Percentiles rank a stretch among this genome's conserved stretches.
Conservation (phyloP, 2,797 vertebrate species). For the Sebastes reedi region DNA sequence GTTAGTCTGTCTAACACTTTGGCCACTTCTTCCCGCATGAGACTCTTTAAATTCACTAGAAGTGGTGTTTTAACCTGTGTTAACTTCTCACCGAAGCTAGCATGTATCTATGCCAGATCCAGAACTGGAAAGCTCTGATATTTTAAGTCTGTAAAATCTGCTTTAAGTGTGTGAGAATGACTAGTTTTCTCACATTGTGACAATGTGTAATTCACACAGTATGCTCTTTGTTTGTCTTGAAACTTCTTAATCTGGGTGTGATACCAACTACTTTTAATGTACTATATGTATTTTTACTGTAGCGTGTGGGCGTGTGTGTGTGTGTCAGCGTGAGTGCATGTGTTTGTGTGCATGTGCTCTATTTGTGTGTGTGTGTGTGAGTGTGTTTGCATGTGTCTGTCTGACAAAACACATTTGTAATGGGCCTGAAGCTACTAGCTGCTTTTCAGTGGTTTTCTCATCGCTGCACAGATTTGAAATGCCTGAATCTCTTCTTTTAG, state of each 20-base stretch:
- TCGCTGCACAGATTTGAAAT: slow-evolving; percentile 21
- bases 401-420: slow-evolving; percentile 28
- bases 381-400: slow-evolving; percentile 54
- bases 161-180: slow-evolving; percentile 24
- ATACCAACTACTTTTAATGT: slow-evolving; percentile 4
- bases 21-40: background rate
- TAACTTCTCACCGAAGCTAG: background rate
- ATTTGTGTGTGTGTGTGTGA: slow-evolving; percentile 35
- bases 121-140: slow-evolving; percentile 12
- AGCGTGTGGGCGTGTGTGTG: slow-evolving; percentile 16
- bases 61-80: background rate
- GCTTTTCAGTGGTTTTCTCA: slow-evolving; percentile 25
- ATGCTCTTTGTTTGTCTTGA: slow-evolving; percentile 38
- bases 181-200: slow-evolving; percentile 30
- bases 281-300: background rate
- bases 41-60: background rate
- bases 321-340: slow-evolving; percentile 1
- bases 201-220: slow-evolving; percentile 39
- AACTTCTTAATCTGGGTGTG: background rate
- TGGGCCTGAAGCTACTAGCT: slow-evolving; percentile 36
- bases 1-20: slow-evolving; percentile 13
- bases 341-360: slow-evolving; percentile 44
- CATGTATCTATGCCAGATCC: background rate
- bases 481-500: slow-evolving; percentile 29
- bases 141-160: slow-evolving; percentile 9